phyloP scores from a whole-genome alignment of 2,113 vertebrate species.

The Tapirus terrestris region DNA sequence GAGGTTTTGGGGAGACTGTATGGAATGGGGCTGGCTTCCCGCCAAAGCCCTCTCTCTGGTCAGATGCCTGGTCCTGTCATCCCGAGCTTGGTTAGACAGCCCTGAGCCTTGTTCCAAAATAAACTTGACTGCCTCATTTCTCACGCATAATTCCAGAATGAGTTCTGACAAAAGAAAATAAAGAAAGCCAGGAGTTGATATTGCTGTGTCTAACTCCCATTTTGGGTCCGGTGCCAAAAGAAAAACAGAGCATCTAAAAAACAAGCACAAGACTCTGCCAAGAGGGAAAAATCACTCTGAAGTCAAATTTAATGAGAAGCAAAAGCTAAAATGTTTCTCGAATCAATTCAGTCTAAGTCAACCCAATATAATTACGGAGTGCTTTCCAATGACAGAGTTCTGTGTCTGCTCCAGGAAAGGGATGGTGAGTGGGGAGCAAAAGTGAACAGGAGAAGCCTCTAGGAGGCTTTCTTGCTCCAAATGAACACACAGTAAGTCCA shows the following conservation, averaged over 20 bases:
- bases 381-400: not conserved
- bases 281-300: conserved; percentile 33
- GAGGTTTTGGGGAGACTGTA: conserved; percentile 13
- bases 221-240: not conserved
- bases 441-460: not conserved
- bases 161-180: conserved; percentile 72
- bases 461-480: not conserved
- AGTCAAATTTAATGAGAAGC: conserved; percentile 50
- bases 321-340: conserved; percentile 34
- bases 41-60: conserved; percentile 61
- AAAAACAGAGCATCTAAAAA: conserved; percentile 56
- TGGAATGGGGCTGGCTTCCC: not conserved
- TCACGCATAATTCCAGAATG: conserved; percentile 60
- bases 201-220: conserved; percentile 29
- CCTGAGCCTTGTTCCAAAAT: conserved; percentile 74
- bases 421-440: not conserved
- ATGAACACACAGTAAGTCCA: not conserved
- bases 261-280: not conserved
- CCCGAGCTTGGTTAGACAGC: conserved; percentile 65
- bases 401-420: not conserved
- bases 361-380: not conserved
- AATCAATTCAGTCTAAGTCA: conserved; percentile 21
- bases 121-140: conserved; percentile 65
- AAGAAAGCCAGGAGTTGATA: conserved; percentile 54
- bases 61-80: conserved; percentile 49